Conservation (phyloP, 2,888 invertebrate species). For the Cheilosia scutellata region DNA sequence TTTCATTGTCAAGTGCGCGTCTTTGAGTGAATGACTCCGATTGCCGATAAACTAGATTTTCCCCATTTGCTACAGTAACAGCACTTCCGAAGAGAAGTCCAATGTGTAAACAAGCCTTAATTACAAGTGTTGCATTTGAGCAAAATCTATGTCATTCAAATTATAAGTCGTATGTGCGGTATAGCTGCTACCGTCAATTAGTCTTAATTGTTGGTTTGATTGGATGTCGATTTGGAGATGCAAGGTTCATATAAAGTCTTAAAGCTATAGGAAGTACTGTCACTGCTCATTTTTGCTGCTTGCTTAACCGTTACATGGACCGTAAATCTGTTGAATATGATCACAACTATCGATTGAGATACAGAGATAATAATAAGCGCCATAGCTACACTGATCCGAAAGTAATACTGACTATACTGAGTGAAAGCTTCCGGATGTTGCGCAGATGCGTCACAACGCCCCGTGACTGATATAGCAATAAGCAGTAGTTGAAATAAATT, state of each 20-base stretch:
- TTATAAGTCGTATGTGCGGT: neutral
- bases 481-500: no score
- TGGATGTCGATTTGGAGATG: conserved; percentile 7
- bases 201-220: conserved; percentile 17
- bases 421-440: no score
- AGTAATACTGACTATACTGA: no score
- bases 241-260: neutral
- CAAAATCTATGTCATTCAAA: neutral
- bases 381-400: no score
- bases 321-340: no score
- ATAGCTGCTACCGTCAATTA: conserved; percentile 11
- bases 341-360: no score
- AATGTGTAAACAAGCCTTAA: neutral
- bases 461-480: no score
- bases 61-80: neutral
- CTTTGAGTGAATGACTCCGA: neutral
- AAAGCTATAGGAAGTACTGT: neutral
- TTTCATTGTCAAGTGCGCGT: neutral
- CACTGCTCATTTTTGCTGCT: neutral
- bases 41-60: neutral
- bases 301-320: neutral
- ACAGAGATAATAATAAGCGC: no score
- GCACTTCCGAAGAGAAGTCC: no score
- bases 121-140: neutral
- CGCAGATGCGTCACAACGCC: no score